Evolutionary conservation across 2,797 vertebrate species (phyloP), one percentile per base, ranked within the genome.

Genomic region (Hirundo rustica): DNA sequence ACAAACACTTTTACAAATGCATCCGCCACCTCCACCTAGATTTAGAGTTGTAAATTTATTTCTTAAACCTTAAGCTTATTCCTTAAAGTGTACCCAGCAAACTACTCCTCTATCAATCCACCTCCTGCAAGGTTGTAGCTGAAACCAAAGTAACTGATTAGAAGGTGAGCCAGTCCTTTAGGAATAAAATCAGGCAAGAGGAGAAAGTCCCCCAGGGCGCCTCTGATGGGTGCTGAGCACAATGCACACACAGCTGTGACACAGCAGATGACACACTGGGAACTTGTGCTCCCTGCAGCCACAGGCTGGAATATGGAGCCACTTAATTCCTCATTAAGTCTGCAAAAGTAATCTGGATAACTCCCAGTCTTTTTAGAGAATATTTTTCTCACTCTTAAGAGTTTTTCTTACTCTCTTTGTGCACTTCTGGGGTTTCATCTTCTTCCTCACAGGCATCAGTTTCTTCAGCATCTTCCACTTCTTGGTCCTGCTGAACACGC

Each of bases 391-490:
- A 38, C 10, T 38, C 36, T 38, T 38, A 38, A 38, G 36, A 10
- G 4, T 91, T 98, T 96, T 89, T 92, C 98, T 97, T 94, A 99
- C 98, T 95, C 71, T 96, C 74, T 74, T 94, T 98, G 34, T 72
- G 97, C 73, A 74, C 93, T 94, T 98, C 97, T 32, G 93, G 45
- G 5, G 45, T 42, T 71, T 98, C 98, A 57, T 98, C 98, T 74
- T 34, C 92, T 58, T 98, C 97, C 55, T 97, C 98, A 44, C 6
- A 91, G 38, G 96, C 96, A 21, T 97, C 97, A 42, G 19, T 15
- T 71, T 95, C 97, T 53, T 93, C 93, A 29, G 92, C 91, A 45
- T 98, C 95, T 70, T 97, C 97, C 21, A 91, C 74, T 26, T 97
- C 97, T 76, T 97, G 95, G 50, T 97, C 83, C 72, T 45, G 92